Evolutionary conservation across 2,888 invertebrate species (phyloP), one percentile per base, ranked within the genome.

Genomic region (Dicranocentrus wangi): DNA sequence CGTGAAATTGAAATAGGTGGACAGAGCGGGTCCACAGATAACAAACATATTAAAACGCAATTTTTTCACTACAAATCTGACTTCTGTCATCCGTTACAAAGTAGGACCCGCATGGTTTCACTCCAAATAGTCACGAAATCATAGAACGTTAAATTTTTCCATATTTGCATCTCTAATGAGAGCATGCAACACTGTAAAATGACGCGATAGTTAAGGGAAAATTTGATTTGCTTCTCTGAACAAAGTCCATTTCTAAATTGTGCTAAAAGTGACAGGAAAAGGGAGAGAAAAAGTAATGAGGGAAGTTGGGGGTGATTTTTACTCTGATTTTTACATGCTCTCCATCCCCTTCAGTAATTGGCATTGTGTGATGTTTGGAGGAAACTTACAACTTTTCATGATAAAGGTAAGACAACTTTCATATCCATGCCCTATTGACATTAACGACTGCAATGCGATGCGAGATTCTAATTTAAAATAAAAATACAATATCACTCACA

Each of bases 31-130:
- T 8, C 10, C 32, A 15, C 10, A 19, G 53, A 68, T 27, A 68
- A 68, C 27, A 51, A 28, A 68, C 21, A 19, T 27, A 73, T 73
- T 47, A 43, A 70, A 58, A 27, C 25, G 28, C 72, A 72, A 72
- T 72, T 72, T 73, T 72, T 73, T 63, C 42, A 42, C 39, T 61
- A 73, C 72, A 73, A 73, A 73, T 73, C 28, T 51, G 39, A 63
- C 28, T 47, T 51, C 61, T 32, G 47, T 39, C 23, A 28, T 73
- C 72, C 72, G 63, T 51, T 60, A 25, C 25, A 70, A 8, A 42
- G 21, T 43, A 25, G 27, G n/a, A 68, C 53, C 53, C 32, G 7
- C 27, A n/a, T 61, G 10, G 55, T 23, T 23, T 39, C 21, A 60
- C 55, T 55, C 25, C 55, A 2, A 25, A 23, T 17, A 27, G 60